Evolutionary conservation across 2,113 vertebrate species (phyloP).

Genomic region (Pomatorhinus ruficollis): DNA sequence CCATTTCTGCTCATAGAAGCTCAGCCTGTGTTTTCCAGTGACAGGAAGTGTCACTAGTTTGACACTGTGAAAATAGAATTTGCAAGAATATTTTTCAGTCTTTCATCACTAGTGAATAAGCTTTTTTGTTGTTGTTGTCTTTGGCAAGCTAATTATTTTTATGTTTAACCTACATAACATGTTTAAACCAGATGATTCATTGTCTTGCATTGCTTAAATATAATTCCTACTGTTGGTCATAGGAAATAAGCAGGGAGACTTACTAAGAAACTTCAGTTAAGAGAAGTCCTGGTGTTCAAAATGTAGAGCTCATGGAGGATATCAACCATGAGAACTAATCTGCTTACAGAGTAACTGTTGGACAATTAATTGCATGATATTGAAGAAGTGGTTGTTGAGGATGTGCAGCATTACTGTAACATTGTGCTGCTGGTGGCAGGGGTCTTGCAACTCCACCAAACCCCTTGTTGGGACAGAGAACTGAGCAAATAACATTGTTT

Average conservation of each 20-base stretch:
- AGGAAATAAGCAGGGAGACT: background rate
- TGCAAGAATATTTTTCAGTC: background rate
- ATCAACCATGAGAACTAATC: background rate
- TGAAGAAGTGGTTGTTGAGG: background rate
- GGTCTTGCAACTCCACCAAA: background rate
- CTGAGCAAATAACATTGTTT: background rate
- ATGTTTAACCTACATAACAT: background rate
- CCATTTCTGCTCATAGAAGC: background rate
- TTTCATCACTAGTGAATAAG: background rate
- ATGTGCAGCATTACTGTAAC: background rate
- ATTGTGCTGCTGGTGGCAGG: background rate
- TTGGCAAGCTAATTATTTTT: background rate
- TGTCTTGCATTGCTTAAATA: background rate
- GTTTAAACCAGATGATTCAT: background rate
- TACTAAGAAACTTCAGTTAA: background rate
- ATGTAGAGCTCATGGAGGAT: background rate
- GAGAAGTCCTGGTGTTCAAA: background rate
- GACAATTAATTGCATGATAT: background rate
- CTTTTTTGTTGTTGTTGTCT: background rate
- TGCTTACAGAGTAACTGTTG: background rate
- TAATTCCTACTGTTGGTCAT: background rate
- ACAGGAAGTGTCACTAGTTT: background rate
- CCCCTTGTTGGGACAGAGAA: background rate
- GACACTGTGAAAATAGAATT: constrained; percentile 13
- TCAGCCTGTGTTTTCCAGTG: background rate